Base-by-base conservation (phyloP, 2,888 invertebrate genomes). In the Elmis aenea region DNA sequence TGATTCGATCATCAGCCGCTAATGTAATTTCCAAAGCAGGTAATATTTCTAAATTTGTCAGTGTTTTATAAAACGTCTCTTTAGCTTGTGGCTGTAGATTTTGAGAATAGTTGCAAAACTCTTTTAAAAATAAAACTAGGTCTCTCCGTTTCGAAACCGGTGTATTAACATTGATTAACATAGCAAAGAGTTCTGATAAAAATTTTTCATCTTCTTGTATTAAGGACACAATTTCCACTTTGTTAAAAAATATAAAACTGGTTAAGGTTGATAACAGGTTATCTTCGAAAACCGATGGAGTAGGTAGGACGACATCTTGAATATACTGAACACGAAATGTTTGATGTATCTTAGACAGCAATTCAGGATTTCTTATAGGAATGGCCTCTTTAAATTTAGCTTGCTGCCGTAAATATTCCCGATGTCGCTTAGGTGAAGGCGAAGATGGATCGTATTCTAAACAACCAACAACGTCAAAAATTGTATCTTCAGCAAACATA, bases 281-380 rank as follows among this genome's bases (percentile, higher is more conserved):
- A 69, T 99, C 99, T 67, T 99, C 99, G 70, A 97, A 99, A 57
- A 99, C 91, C 52, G 95, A 95, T 6, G 99, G 97, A 28, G 97
- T 93, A 13, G 99, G 99, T 63, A 99, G 75, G 58, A 99, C 97
- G 57, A 97, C 95, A 72, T 99, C 99, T 65, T 91, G 90, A 59
- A 99, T 96, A 71, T 99, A 99, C 74, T 99, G 99, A 61, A 99
- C 96, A 68, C 97, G 82, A 72, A 96, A 99, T 36, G 97, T 99
- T 73, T 99, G 97, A 72, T 99, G 99, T 56, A 99, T 99, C 78
- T 99, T 99, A 36, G 92, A 87, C 55, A 94, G 74, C 51, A 99
- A 77, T 71, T 97, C 97, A 48, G 81, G 79, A 70, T 96, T 96
- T 61, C 87, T 85, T 44, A 99, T 95, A 38, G 95, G 94, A 60